Conservation (phyloP, 2,888 invertebrate genomes). For the Cabera pusaria region DNA sequence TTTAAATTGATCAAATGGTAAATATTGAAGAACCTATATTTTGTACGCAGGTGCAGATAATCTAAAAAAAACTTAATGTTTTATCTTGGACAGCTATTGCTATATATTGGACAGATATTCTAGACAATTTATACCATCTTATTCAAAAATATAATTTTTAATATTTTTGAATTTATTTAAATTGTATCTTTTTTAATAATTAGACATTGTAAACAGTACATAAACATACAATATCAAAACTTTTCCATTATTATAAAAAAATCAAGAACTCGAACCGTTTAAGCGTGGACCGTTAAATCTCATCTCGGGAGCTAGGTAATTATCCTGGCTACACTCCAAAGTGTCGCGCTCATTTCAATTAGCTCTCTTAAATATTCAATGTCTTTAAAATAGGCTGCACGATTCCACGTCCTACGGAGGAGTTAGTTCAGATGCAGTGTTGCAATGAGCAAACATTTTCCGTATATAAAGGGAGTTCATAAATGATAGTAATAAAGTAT, state of each 20-base stretch:
- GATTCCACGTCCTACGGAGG: slow-evolving; percentile 54
- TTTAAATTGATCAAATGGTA: too few species aligned
- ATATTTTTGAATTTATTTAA: too few species aligned
- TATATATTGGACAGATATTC: too few species aligned
- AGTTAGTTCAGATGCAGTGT: slow-evolving; percentile 57
- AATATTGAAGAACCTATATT: too few species aligned
- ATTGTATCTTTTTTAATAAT: too few species aligned
- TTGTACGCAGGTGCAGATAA: too few species aligned
- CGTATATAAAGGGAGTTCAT: background rate
- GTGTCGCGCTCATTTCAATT: slow-evolving; percentile 83
- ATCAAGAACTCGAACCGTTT: slow-evolving; percentile 47
- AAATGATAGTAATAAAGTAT: background rate
- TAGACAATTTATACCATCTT: too few species aligned
- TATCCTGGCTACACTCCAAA: slow-evolving; percentile 82
- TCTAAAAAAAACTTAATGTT: too few species aligned
- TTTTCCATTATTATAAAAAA: slow-evolving; percentile 21
- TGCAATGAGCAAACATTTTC: slow-evolving; percentile 1
- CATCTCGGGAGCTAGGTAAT: slow-evolving; percentile 80
- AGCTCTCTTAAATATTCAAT: slow-evolving; percentile 83
- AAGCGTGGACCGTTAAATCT: slow-evolving; percentile 78
- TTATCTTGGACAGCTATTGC: too few species aligned
- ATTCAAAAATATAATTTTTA: too few species aligned
- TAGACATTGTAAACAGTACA: slow-evolving; percentile 3
- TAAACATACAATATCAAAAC: slow-evolving; percentile 2
- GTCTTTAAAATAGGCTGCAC: slow-evolving; percentile 81